A percentile compares a stretch with the other conserved stretches of the same genome.
phyloP scores from a whole-genome alignment of 2,797 vertebrate genomes.

The Coregonus suidteri region DNA sequence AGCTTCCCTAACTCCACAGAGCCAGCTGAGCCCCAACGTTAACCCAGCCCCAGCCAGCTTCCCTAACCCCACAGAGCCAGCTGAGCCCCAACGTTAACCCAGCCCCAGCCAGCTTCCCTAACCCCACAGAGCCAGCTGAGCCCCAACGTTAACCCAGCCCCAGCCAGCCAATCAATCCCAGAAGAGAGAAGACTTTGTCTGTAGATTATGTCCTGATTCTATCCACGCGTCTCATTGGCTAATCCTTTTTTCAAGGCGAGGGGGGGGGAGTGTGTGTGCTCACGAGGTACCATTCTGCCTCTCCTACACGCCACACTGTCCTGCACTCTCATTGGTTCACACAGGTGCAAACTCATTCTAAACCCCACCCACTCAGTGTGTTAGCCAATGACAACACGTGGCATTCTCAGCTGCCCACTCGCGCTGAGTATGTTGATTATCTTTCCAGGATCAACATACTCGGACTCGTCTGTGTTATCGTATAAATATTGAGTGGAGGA shows the following conservation, averaged over 20 bases:
- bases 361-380: constrained; percentile 43
- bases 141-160: no score
- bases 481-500: constrained; percentile 34
- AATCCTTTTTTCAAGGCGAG: constrained; percentile 7
- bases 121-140: no score
- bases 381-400: constrained; percentile 43
- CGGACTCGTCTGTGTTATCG: constrained; percentile 9
- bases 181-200: not conserved
- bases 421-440: not conserved
- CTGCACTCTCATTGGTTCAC: constrained; percentile 51
- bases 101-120: no score
- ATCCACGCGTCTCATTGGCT: not conserved
- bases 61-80: no score
- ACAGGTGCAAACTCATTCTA: constrained; percentile 52
- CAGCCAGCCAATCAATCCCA: not conserved
- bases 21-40: no score
- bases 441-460: constrained; percentile 7
- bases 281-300: not conserved
- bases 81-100: no score
- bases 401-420: constrained; percentile 46
- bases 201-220: not conserved
- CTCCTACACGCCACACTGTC: constrained; percentile 6
- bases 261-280: not conserved
- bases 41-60: no score
- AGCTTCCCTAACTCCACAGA: no score